These are phyloP conservation scores for Globia sparganii DNA, from an alignment of 2,888 invertebrate species.

Conservation along the genomic window DNA sequence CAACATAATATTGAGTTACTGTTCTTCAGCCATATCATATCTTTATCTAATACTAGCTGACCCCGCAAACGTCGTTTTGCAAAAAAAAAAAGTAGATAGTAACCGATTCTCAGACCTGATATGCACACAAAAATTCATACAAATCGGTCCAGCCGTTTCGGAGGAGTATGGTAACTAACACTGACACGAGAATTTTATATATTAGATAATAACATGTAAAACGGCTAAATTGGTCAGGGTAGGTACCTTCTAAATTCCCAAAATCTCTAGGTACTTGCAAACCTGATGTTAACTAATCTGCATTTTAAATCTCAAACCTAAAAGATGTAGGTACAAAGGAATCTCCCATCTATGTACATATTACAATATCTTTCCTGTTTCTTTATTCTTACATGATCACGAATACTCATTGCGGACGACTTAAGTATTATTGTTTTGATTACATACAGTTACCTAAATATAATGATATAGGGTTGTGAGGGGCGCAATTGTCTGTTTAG, in stretches of 20 bases:
- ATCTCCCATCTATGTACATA: conserved; percentile 24
- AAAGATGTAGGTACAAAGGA: conserved; percentile 14
- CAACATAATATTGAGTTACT: neutral
- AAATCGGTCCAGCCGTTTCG: too few species aligned
- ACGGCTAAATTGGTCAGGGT: neutral
- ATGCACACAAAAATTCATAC: too few species aligned
- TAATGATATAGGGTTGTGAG: conserved; percentile 11
- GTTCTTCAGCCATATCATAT: too few species aligned
- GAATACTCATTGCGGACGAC: conserved; percentile 3
- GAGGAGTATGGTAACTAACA: too few species aligned
- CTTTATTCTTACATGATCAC: conserved; percentile 28
- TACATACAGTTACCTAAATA: conserved; percentile 18
- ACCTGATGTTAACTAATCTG: conserved; percentile 18
- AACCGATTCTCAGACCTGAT: too few species aligned
- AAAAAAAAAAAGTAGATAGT: too few species aligned
- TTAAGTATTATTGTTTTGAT: conserved; percentile 17
- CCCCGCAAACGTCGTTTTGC: too few species aligned
- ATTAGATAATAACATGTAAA: conserved; percentile 8
- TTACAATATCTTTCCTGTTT: conserved; percentile 40
- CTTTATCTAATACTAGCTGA: too few species aligned
- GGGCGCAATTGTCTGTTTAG: neutral
- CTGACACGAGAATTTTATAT: too few species aligned
- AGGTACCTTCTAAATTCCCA: neutral
- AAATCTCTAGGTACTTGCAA: conserved; percentile 1
- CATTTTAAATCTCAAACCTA: conserved; percentile 11